Percentiles rank a stretch among this genome's conserved stretches.
These are phyloP conservation scores for Aphidoletes aphidimyza DNA, from an alignment of 2,888 invertebrate species.

Conservation along the genomic window DNA sequence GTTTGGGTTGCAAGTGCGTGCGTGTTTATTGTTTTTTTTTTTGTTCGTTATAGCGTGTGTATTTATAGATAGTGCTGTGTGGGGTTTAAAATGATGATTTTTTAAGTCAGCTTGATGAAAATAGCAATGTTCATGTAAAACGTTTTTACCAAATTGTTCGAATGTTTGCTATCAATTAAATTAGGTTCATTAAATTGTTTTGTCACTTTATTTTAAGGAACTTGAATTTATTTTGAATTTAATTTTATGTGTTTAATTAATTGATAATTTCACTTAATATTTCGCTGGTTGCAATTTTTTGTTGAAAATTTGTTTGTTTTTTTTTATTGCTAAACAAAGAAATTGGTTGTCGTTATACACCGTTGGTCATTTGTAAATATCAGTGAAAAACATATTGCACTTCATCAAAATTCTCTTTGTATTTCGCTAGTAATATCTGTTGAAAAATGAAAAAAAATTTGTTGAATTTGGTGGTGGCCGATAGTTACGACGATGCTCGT, in stretches of 20 bases:
- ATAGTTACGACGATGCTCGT: not conserved
- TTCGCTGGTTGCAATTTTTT: too few relatives aligned
- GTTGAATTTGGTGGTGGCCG: not conserved
- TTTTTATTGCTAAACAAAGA: not conserved
- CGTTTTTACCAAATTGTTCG: not conserved
- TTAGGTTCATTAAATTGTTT: not conserved
- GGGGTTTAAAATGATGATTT: not conserved
- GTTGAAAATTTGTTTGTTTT: not conserved
- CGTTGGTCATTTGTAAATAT: not conserved
- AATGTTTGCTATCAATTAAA: not conserved
- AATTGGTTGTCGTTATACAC: too few relatives aligned
- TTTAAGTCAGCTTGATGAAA: slow-evolving; percentile 37
- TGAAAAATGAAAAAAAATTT: too few relatives aligned
- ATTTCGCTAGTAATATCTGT: too few relatives aligned
- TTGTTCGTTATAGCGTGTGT: too few relatives aligned
- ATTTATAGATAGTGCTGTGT: slow-evolving; percentile 37
- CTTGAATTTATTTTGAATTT: too few relatives aligned
- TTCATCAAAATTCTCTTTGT: not conserved
- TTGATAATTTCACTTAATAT: too few relatives aligned
- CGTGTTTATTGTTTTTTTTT: too few relatives aligned
- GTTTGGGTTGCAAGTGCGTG: slow-evolving; percentile 24
- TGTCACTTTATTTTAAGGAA: not conserved
- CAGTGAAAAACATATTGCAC: slow-evolving; percentile 35
- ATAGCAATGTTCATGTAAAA: not conserved
- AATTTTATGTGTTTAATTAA: too few relatives aligned